Evolutionary conservation across 1,140 invertebrate genomes (phyloP).

Genomic region (Polyergus mexicanus): DNA sequence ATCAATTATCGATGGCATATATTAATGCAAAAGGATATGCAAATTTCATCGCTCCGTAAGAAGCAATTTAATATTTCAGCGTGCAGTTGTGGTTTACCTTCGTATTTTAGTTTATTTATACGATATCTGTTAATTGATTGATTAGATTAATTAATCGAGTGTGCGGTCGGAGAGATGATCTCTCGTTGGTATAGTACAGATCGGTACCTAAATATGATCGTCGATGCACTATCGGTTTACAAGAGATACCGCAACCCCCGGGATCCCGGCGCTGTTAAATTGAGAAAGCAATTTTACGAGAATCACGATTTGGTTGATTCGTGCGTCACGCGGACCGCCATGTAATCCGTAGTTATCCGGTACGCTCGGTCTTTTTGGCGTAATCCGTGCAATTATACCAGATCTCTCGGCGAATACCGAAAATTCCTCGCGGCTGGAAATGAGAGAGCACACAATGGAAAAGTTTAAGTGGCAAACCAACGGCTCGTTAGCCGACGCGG

Average conservation of each 20-base stretch:
- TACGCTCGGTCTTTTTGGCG: slow-evolving; percentile 38
- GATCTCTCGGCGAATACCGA: slow-evolving; percentile 60
- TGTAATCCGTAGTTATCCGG: slow-evolving; percentile 57
- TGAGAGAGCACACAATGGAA: slow-evolving; percentile 55
- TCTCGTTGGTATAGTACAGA: background rate
- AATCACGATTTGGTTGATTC: slow-evolving; percentile 41
- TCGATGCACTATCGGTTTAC: slow-evolving; percentile 8
- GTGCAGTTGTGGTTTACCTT: background rate
- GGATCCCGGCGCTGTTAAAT: slow-evolving; percentile 27
- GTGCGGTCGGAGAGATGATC: slow-evolving; percentile 21
- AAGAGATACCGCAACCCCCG: slow-evolving; percentile 27
- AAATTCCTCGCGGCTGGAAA: slow-evolving; percentile 62
- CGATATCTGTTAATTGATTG: slow-evolving; percentile 48
- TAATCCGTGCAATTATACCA: slow-evolving; percentile 57
- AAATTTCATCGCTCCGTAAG: background rate
- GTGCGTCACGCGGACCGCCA: slow-evolving; percentile 46
- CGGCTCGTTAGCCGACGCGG: slow-evolving; percentile 55
- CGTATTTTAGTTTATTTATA: slow-evolving; percentile 43
- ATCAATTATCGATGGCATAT: background rate
- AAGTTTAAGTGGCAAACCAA: slow-evolving; percentile 63
- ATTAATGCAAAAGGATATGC: background rate
- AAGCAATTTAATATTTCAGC: background rate
- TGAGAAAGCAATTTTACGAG: slow-evolving; percentile 48
- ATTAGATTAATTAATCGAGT: slow-evolving; percentile 47
- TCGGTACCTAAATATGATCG: slow-evolving; percentile 48